Percentiles rank a stretch among this genome's conserved stretches.
Conservation (phyloP, 2,888 invertebrate genomes). For the Scotopteryx bipunctaria region DNA sequence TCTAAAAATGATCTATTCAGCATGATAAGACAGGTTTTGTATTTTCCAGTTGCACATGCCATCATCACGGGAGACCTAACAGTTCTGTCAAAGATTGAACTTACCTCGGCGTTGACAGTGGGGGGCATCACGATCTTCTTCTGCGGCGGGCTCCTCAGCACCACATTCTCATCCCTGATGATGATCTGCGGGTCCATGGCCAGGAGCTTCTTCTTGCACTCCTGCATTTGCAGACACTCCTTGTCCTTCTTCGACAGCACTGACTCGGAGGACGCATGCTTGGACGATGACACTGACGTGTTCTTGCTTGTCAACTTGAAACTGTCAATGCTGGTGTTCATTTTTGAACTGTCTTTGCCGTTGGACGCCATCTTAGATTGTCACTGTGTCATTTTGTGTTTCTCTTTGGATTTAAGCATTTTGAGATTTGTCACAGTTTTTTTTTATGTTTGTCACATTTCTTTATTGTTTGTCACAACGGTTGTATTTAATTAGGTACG, state of each 20-base stretch:
- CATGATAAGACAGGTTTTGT: too few species aligned
- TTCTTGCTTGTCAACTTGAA: slow-evolving; percentile 76
- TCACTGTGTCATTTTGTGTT: slow-evolving; percentile 14
- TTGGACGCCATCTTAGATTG: slow-evolving; percentile 69
- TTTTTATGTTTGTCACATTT: too few species aligned
- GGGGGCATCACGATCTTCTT: slow-evolving; percentile 80
- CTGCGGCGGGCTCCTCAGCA: slow-evolving; percentile 73
- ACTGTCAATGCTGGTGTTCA: slow-evolving; percentile 76
- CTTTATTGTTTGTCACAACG: neutral
- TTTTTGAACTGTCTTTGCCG: slow-evolving; percentile 71
- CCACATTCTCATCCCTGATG: slow-evolving; percentile 77
- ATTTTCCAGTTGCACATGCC: too few species aligned
- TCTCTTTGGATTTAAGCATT: slow-evolving; percentile 20
- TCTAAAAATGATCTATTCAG: too few species aligned
- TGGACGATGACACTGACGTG: slow-evolving; percentile 68
- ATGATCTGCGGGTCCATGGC: slow-evolving; percentile 79
- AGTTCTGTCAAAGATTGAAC: slow-evolving; percentile 22
- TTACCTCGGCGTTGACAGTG: slow-evolving; percentile 74
- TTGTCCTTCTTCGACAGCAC: slow-evolving; percentile 76
- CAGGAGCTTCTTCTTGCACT: slow-evolving; percentile 76
- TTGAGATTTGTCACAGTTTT: neutral
- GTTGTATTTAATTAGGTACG: neutral
- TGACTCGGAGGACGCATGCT: slow-evolving; percentile 78
- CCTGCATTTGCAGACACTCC: slow-evolving; percentile 75
- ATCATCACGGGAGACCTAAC: too few species aligned